Percentiles rank a stretch among this genome's conserved stretches.
phyloP scores from a whole-genome alignment of 1,140 invertebrate species.

The Leptopilina clavipes region DNA sequence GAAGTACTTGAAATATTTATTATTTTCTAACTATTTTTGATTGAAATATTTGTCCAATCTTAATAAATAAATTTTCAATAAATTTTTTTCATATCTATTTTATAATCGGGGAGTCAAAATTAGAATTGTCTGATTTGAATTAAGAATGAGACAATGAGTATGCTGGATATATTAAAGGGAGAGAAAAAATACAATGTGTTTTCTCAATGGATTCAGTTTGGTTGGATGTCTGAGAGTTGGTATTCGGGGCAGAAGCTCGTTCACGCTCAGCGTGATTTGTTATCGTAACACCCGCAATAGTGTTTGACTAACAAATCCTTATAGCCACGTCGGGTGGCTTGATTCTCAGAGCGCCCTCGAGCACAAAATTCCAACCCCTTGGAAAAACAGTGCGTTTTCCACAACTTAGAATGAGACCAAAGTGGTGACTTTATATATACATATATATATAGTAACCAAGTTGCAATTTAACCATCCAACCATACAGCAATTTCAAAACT shows the following conservation, averaged over 20 bases:
- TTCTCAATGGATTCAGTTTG: slow-evolving; percentile 25
- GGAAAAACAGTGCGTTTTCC: slow-evolving; percentile 52
- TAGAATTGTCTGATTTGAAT: too few relatives aligned
- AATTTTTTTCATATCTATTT: too few relatives aligned
- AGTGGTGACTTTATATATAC: too few relatives aligned
- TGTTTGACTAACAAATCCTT: slow-evolving; percentile 64
- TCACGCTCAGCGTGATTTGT: slow-evolving; percentile 55
- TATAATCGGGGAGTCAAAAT: too few relatives aligned
- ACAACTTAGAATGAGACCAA: not conserved
- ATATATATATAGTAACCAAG: slow-evolving; percentile 12
- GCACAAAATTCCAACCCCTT: slow-evolving; percentile 52
- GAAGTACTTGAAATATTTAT: not conserved
- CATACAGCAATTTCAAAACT: slow-evolving; percentile 49
- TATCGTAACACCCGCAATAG: slow-evolving; percentile 57
- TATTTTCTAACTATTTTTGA: not conserved
- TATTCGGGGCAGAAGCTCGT: slow-evolving; percentile 44
- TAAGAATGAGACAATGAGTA: too few relatives aligned
- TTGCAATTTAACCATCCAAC: slow-evolving; percentile 2
- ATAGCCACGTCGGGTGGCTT: slow-evolving; percentile 37
- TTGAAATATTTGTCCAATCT: too few relatives aligned
- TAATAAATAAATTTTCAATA: too few relatives aligned
- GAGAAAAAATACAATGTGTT: not conserved
- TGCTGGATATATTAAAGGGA: not conserved
- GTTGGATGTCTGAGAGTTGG: slow-evolving; percentile 30
- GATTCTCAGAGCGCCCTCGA: slow-evolving; percentile 36